phyloP scores from a whole-genome alignment of 2,797 vertebrate genomes.

The Coluber constrictor region DNA sequence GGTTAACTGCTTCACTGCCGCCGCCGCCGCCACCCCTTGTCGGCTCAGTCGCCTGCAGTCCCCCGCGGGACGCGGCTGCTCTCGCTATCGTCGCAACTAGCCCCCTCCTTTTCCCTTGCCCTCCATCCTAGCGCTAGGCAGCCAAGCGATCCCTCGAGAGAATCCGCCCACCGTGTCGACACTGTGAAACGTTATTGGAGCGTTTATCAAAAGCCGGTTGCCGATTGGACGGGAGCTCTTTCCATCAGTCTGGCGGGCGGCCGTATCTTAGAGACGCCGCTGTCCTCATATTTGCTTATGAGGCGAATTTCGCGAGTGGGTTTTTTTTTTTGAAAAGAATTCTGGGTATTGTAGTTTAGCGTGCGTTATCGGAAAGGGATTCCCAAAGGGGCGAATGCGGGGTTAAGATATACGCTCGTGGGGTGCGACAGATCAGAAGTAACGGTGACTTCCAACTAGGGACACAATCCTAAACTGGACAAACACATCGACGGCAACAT shows the following conservation, averaged over 20 bases:
- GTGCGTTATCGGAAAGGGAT: neutral
- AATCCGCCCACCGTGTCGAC: slow-evolving; percentile 50
- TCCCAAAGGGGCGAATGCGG: neutral
- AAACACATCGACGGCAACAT: neutral
- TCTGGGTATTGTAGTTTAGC: slow-evolving; percentile 58
- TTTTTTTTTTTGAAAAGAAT: slow-evolving; percentile 9
- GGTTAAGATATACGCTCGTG: neutral
- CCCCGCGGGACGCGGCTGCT: slow-evolving; percentile 54
- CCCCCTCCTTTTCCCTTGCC: slow-evolving; percentile 47
- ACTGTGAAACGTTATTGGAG: slow-evolving; percentile 58
- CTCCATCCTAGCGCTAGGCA: slow-evolving; percentile 21
- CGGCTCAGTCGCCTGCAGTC: slow-evolving; percentile 66
- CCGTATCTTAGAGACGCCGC: slow-evolving; percentile 36
- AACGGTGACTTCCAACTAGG: neutral
- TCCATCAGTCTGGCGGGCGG: slow-evolving; percentile 44
- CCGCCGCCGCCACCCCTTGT: slow-evolving; percentile 57
- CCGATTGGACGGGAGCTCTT: slow-evolving; percentile 24
- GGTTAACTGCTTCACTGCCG: slow-evolving; percentile 52
- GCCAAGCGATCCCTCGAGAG: neutral
- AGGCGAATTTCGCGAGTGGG: slow-evolving; percentile 44
- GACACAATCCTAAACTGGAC: neutral
- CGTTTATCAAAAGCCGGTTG: fast-evolving
- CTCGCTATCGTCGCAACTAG: slow-evolving; percentile 57
- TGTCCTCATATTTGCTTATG: slow-evolving; percentile 59
- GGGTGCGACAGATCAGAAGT: neutral